A percentile compares a stretch with the other conserved stretches of the same genome.
Conservation (phyloP, 2,113 vertebrate genomes). For the Grus americana region DNA sequence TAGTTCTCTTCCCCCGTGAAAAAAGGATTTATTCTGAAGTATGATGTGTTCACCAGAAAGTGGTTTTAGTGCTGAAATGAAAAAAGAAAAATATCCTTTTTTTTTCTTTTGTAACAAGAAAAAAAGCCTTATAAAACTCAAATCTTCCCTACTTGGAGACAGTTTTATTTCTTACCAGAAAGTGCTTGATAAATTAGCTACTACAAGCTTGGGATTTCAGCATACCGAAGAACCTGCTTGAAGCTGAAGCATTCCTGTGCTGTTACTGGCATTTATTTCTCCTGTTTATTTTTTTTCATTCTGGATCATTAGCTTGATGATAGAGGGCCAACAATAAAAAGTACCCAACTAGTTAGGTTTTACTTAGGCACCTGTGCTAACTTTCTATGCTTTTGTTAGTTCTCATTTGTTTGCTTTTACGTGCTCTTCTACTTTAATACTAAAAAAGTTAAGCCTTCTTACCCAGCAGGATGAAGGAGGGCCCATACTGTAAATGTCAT, state of each 20-base stretch:
- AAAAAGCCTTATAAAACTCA: rapidly evolving
- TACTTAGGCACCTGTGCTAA: background rate
- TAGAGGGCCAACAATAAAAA: background rate
- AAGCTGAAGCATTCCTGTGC: background rate
- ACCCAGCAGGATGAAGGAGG: background rate
- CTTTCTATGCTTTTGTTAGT: rapidly evolving
- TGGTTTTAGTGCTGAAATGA: background rate
- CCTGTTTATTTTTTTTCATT: background rate
- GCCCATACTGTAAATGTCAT: no score
- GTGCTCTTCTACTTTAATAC: background rate
- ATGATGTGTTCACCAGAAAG: no score
- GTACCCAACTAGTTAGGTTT: background rate
- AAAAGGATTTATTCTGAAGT: rapidly evolving
- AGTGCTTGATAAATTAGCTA: rapidly evolving
- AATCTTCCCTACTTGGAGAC: background rate
- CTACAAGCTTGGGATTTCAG: background rate
- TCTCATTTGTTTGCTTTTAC: background rate
- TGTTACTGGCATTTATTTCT: background rate
- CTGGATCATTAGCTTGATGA: background rate
- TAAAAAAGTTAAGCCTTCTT: background rate
- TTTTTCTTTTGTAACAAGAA: background rate
- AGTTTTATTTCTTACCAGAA: background rate
- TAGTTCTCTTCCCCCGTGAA: rapidly evolving
- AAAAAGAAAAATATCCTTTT: background rate
- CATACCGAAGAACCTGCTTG: rapidly evolving